Percentiles rank a stretch among this genome's conserved stretches.
These are phyloP conservation scores for Heliornis fulica DNA, from an alignment of 2,113 vertebrate genomes.

Conservation along the genomic window DNA sequence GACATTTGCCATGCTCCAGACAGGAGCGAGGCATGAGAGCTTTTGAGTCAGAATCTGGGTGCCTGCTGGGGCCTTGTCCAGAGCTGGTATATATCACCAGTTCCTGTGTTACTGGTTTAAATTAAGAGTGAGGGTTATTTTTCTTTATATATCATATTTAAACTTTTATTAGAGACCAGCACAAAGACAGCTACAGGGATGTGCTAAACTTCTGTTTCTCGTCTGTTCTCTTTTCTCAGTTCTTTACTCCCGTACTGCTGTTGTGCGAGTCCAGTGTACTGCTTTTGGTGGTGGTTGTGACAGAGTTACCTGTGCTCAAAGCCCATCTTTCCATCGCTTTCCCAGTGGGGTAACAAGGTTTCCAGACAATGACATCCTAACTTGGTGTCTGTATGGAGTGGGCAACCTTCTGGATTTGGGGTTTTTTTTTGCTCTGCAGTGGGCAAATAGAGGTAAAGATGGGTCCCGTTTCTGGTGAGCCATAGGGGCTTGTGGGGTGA, in stretches of 20 bases:
- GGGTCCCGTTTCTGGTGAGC: neutral
- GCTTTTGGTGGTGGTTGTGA: neutral
- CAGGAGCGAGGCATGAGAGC: neutral
- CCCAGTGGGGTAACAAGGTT: neutral
- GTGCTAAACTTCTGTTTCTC: neutral
- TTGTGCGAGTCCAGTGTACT: neutral
- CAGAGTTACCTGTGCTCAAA: neutral
- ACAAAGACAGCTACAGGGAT: neutral
- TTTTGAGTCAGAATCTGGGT: slow-evolving; percentile 14
- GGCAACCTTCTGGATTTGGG: neutral
- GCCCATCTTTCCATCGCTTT: neutral
- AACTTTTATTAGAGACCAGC: neutral
- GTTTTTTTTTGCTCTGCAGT: neutral
- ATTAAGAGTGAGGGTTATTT: slow-evolving; percentile 4
- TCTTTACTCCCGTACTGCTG: neutral
- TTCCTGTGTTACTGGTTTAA: neutral
- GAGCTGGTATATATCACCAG: neutral
- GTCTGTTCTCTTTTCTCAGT: neutral
- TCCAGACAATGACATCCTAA: neutral
- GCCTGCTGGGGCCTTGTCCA: neutral
- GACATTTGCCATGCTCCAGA: slow-evolving; percentile 15
- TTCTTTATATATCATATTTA: neutral
- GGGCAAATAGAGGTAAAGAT: neutral
- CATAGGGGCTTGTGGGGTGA: neutral
- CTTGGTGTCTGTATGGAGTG: neutral